Conservation (phyloP, 2,113 vertebrate genomes). For the Oreocharis arfaki region DNA sequence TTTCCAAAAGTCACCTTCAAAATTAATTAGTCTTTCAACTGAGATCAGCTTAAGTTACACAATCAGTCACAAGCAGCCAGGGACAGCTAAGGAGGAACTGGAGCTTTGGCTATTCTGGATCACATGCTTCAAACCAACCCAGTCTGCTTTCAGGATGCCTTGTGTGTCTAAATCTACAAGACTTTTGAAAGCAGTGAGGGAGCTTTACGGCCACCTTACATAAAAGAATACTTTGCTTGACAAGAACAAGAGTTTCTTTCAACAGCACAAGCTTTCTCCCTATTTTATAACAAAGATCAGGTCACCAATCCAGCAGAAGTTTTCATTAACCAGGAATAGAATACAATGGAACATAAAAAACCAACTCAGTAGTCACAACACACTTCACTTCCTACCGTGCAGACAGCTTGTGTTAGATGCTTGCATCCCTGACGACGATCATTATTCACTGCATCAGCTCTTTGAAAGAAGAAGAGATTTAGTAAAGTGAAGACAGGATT, state of each 20-base stretch:
- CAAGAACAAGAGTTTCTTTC: not conserved
- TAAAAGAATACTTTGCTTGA: not conserved
- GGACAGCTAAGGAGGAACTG: not conserved
- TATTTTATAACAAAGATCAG: not conserved
- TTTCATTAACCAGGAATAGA: not conserved
- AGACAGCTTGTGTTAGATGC: constrained; percentile 87
- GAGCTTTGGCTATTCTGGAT: not conserved
- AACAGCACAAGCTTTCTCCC: not conserved
- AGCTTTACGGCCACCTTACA: not conserved
- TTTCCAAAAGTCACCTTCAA: not conserved
- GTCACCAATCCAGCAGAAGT: not conserved
- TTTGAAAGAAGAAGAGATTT: constrained; percentile 66
- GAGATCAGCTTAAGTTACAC: not conserved
- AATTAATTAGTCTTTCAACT: not conserved
- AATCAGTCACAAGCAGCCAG: not conserved
- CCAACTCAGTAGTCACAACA: not conserved
- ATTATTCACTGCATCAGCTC: constrained; percentile 81
- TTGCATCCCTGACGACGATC: constrained; percentile 88
- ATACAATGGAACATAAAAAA: not conserved
- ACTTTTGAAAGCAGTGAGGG: not conserved
- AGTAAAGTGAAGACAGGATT: not conserved
- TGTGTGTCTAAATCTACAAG: not conserved
- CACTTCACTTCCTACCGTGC: constrained; percentile 78
- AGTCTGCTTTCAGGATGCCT: not conserved
- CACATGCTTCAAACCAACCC: not conserved